Conservation (phyloP, 2,113 vertebrate species). For the Phaethornis superciliosus region DNA sequence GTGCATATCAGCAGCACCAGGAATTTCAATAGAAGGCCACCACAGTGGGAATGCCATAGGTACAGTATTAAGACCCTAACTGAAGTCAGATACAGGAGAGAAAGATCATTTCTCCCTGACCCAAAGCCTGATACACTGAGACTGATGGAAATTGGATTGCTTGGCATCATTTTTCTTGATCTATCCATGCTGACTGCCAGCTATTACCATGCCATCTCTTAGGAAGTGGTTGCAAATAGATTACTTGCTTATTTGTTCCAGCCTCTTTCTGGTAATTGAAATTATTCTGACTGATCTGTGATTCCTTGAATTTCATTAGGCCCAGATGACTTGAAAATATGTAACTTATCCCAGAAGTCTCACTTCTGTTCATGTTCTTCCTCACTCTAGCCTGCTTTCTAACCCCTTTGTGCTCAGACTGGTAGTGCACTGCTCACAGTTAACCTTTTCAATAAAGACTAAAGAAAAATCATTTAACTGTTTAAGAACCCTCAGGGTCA, state of each 20-base stretch:
- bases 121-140: not conserved
- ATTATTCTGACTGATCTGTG: conserved; percentile 38
- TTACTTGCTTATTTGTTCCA: conserved; percentile 61
- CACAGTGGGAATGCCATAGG: rapidly evolving
- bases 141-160: not conserved
- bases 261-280: conserved; percentile 44
- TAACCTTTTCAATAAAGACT: not conserved
- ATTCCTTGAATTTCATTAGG: conserved; percentile 36
- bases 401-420: not conserved
- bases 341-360: not conserved
- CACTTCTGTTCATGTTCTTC: not conserved
- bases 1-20: not conserved
- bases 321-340: conserved; percentile 3
- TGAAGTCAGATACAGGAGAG: not conserved
- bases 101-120: not conserved
- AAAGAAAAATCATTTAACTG: conserved; percentile 7
- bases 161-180: not conserved
- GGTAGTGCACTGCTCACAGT: not conserved
- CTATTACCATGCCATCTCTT: conserved; percentile 4
- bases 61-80: not conserved
- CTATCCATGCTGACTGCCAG: conserved; percentile 7
- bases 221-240: conserved; percentile 28
- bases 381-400: not conserved
- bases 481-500: not conserved
- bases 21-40: not conserved